Evolutionary conservation across 1,140 invertebrate genomes (phyloP), one percentile per base, ranked within the genome.

Genomic region (Drosophila watanabei): DNA sequence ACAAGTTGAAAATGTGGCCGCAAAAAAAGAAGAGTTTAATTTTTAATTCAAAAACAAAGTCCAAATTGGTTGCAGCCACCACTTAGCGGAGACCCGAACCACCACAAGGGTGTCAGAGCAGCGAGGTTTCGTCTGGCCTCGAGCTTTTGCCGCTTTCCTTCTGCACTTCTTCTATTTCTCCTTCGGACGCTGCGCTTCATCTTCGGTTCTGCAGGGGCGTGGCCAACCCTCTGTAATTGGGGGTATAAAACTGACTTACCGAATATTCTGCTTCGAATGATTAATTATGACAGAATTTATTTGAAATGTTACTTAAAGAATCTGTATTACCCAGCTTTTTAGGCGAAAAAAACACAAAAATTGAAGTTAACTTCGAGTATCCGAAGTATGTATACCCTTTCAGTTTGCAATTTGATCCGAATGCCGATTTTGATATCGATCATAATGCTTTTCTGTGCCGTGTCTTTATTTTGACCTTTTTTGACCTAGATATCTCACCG

Each of bases 1-100:
- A 86, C 82, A 84, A 72, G 63, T 81, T 81, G 30, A 51, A 59
- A 72, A 45, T 43, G 56, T 73, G 45, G 32, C 70, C n/a, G 18
- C 33, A 56, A 24, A 41, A 59, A 51, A 60, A 72, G 16, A 10
- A 10, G 30, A 10, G 43, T 45, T 30, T 57, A 41, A 35, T 76
- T 5, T 32, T n/a, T 59, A 35, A 58, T 13, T n/a, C 18, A 10
- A 52, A 35, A 45, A 16, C 6, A 4, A 8, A 28, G 30, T 57
- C n/a, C n/a, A 56, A 32, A 24, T 41, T n/a, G 16, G 7, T 49
- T 18, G 41, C 5, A 16, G 5, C 13, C 8, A 8, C 13, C 1
- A 1, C 16, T 63, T 52, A 75, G 77, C 41, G 0, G 28, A 4
- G 62, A 58, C 39, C 9, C 13, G 16, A 65, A 28, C 63, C 56